A percentile compares a stretch with the other conserved stretches of the same genome.
Evolutionary conservation across 2,797 vertebrate genomes (phyloP).

Genomic region (Sebastes nivosus): DNA sequence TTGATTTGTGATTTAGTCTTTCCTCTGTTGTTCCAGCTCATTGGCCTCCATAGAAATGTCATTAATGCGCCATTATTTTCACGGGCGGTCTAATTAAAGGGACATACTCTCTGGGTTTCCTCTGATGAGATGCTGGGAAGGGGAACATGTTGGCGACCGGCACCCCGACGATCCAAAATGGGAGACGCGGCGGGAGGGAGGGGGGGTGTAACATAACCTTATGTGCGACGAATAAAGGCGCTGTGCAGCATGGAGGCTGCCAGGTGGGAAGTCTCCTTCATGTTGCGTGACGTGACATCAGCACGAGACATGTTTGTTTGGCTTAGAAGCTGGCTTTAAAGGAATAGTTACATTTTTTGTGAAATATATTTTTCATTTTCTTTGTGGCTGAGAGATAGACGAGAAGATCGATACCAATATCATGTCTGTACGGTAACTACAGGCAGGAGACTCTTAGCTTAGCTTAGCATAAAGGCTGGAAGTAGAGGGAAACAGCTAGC

Average conservation of each 20-base stretch:
- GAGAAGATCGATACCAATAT: not conserved
- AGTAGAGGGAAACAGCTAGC: not conserved
- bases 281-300: constrained; percentile 22
- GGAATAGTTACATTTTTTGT: not conserved
- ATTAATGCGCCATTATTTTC: constrained; percentile 88
- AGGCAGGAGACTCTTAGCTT: not conserved
- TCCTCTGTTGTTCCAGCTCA: constrained; percentile 86
- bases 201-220: constrained; percentile 41
- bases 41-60: constrained; percentile 86
- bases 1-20: constrained; percentile 89
- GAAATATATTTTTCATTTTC: not conserved
- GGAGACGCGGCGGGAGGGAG: constrained; percentile 43
- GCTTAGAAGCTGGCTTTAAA: constrained; percentile 3
- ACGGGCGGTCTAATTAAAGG: constrained; percentile 83
- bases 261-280: constrained; percentile 37
- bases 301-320: constrained; percentile 6
- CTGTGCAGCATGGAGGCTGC: constrained; percentile 24
- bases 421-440: not conserved
- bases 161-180: constrained; percentile 72
- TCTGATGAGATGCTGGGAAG: constrained; percentile 74
- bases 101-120: constrained; percentile 79
- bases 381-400: not conserved
- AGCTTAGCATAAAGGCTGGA: not conserved
- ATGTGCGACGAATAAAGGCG: constrained; percentile 22
- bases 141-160: constrained; percentile 65